These are phyloP conservation scores for Pseudoatta argentina DNA, from an alignment of 1,140 invertebrate species.

Conservation along the genomic window DNA sequence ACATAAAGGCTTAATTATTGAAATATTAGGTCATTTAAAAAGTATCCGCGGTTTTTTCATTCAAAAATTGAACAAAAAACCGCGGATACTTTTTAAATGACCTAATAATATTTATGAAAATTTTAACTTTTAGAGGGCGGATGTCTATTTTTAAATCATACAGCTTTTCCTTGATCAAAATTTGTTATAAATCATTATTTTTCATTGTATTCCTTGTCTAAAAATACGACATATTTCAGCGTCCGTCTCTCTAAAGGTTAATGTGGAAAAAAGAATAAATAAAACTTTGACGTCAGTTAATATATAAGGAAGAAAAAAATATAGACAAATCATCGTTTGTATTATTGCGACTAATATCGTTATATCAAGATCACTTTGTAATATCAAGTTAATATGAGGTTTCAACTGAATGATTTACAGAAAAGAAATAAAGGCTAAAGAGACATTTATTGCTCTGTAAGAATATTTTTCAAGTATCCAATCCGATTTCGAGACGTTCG, in stretches of 20 bases:
- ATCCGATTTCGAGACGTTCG: background rate
- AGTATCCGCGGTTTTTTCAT: no score
- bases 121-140: background rate
- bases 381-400: background rate
- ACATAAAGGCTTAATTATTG: no score
- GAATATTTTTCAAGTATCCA: background rate
- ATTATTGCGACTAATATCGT: background rate
- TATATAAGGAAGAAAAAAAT: background rate
- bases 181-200: no score
- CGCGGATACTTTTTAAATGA: no score
- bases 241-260: no score
- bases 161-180: no score
- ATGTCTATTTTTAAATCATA: no score
- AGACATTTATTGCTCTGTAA: background rate
- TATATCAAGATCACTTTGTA: background rate
- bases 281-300: background rate
- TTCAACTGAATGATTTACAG: background rate
- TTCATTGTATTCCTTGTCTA: no score
- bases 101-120: no score
- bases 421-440: background rate
- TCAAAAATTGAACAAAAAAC: no score
- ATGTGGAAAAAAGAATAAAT: background rate
- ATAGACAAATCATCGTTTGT: background rate
- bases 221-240: no score
- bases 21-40: no score